These are phyloP conservation scores for Tenthredo amoena DNA, from an alignment of 2,888 invertebrate species.

Conservation along the genomic window DNA sequence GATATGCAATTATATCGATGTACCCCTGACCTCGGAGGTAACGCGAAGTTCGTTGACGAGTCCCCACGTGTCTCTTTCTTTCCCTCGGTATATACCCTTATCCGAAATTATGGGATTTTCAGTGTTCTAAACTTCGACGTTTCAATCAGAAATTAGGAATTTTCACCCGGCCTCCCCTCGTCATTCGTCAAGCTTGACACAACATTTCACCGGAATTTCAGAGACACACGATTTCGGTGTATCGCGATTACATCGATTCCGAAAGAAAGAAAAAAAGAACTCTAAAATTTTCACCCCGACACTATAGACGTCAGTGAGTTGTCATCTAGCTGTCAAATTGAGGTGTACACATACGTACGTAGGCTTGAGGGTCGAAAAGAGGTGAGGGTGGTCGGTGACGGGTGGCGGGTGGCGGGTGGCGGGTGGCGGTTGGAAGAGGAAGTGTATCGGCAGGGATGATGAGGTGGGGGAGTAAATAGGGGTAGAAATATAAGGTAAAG, in stretches of 20 bases:
- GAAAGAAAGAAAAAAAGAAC: background rate
- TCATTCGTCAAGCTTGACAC: too few species aligned
- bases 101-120: background rate
- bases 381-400: background rate
- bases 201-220: too few species aligned
- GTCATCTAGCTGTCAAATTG: conserved; percentile 50
- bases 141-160: too few species aligned
- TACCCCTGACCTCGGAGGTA: too few species aligned
- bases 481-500: conserved; percentile 9
- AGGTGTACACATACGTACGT: background rate
- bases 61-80: too few species aligned
- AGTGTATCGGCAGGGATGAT: conserved; percentile 32
- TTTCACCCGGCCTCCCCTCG: too few species aligned
- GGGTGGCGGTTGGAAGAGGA: background rate
- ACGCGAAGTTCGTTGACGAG: too few species aligned
- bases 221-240: too few species aligned
- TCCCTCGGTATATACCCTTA: too few species aligned
- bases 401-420: background rate
- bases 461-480: background rate
- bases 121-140: too few species aligned
- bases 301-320: conserved; percentile 30
- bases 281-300: background rate
- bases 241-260: too few species aligned
- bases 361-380: background rate
- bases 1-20: too few species aligned